Conservation (phyloP, 23 tunicate species). For the Botrylloides violaceus region DNA sequence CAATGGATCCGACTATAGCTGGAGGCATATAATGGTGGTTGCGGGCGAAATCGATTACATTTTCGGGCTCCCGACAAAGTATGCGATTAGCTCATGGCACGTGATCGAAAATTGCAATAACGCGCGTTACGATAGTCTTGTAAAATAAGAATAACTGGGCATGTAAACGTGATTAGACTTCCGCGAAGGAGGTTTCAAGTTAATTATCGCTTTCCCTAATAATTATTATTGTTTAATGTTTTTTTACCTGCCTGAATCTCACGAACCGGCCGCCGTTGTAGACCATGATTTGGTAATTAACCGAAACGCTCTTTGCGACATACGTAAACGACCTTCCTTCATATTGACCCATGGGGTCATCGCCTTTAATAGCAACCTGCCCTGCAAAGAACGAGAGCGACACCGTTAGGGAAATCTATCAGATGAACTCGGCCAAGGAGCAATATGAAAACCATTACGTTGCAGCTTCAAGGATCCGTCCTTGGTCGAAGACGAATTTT, state of each 20-base stretch:
- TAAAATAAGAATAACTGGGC: too few species aligned
- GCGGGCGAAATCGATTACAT: too few species aligned
- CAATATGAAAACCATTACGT: slow-evolving; percentile 14
- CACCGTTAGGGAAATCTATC: background rate
- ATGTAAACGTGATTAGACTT: too few species aligned
- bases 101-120: too few species aligned
- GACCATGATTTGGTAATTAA: slow-evolving; percentile 43
- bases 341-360: slow-evolving; percentile 50
- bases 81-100: too few species aligned
- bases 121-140: too few species aligned
- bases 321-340: slow-evolving; percentile 35
- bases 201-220: too few species aligned
- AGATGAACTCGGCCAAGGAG: background rate
- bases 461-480: slow-evolving; percentile 47
- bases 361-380: slow-evolving; percentile 14
- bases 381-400: background rate
- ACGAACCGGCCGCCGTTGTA: slow-evolving; percentile 62
- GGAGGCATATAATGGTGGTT: too few species aligned
- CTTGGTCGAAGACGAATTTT: slow-evolving; percentile 21
- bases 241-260: slow-evolving; percentile 60
- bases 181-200: too few species aligned
- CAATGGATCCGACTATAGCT: too few species aligned
- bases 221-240: too few species aligned
- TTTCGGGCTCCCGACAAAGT: too few species aligned
- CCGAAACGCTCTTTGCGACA: slow-evolving; percentile 21